A percentile compares a stretch with the other conserved stretches of the same genome.
These are phyloP conservation scores for Drosophila nigrodunni DNA, from an alignment of 1,140 invertebrate species.

Conservation along the genomic window DNA sequence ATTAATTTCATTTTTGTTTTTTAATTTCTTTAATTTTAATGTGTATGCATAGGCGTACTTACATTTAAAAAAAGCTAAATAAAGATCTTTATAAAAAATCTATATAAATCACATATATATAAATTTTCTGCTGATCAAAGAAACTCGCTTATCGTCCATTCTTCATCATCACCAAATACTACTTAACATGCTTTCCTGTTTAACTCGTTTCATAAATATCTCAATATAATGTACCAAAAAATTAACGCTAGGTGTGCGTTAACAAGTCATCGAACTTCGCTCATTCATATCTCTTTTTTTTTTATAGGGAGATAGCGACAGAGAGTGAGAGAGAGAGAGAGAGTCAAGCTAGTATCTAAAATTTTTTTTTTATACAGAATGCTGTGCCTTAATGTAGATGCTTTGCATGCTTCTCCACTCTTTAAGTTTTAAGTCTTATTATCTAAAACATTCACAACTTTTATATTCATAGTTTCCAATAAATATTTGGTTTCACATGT, in stretches of 20 bases:
- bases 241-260: slow-evolving; percentile 36
- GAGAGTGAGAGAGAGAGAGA: too few species aligned
- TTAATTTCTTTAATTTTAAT: slow-evolving; percentile 56
- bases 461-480: slow-evolving; percentile 37
- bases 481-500: slow-evolving; percentile 34
- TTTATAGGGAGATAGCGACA: too few species aligned
- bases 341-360: slow-evolving; percentile 20
- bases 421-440: slow-evolving; percentile 35
- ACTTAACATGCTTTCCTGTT: slow-evolving; percentile 22
- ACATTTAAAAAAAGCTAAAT: slow-evolving; percentile 62
- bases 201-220: slow-evolving; percentile 20
- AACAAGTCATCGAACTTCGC: slow-evolving; percentile 20
- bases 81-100: slow-evolving; percentile 65
- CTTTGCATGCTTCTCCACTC: slow-evolving; percentile 64
- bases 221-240: slow-evolving; percentile 48
- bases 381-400: slow-evolving; percentile 69
- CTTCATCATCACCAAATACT: slow-evolving; percentile 6
- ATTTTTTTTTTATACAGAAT: slow-evolving; percentile 57
- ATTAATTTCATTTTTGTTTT: slow-evolving; percentile 45
- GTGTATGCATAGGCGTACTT: slow-evolving; percentile 54
- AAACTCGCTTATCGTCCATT: slow-evolving; percentile 21
- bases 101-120: slow-evolving; percentile 62
- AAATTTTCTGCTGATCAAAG: slow-evolving; percentile 57
- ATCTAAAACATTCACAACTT: slow-evolving; percentile 47
- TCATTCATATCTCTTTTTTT: not conserved